Percentiles rank a stretch among this genome's conserved stretches.
Conservation (phyloP, 2,797 vertebrate genomes). For the Echeneis naucrates region DNA sequence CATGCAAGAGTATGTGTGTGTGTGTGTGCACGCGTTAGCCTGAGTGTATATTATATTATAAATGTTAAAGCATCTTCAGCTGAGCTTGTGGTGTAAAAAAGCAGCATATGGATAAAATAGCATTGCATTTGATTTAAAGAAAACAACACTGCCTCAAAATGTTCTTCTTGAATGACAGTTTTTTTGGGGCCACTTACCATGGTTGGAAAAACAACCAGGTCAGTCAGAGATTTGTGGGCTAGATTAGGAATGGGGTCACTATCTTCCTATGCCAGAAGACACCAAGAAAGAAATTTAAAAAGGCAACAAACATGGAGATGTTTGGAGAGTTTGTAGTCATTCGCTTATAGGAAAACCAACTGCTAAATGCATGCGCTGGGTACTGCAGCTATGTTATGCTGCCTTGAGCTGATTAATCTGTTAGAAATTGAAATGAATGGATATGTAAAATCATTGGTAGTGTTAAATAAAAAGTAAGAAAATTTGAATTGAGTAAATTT, state of each 20-base stretch:
- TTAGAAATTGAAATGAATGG: background rate
- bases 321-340: no score
- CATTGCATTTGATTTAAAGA: background rate
- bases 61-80: no score
- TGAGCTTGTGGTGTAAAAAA: background rate
- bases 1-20: conserved; percentile 12
- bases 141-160: background rate
- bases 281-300: background rate
- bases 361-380: background rate
- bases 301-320: background rate
- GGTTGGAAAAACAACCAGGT: background rate
- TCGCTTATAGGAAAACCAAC: background rate
- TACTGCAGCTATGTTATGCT: background rate
- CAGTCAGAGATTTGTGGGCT: background rate
- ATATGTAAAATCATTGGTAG: background rate
- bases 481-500: background rate
- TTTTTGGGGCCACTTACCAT: background rate
- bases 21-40: background rate
- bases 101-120: background rate
- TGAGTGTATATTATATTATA: background rate
- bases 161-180: background rate
- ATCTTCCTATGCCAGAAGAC: background rate
- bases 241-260: background rate
- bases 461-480: background rate
- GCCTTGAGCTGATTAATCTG: background rate